These are phyloP conservation scores for Coranthus polyacanthus DNA, from an alignment of 2,797 vertebrate genomes.

Conservation along the genomic window DNA sequence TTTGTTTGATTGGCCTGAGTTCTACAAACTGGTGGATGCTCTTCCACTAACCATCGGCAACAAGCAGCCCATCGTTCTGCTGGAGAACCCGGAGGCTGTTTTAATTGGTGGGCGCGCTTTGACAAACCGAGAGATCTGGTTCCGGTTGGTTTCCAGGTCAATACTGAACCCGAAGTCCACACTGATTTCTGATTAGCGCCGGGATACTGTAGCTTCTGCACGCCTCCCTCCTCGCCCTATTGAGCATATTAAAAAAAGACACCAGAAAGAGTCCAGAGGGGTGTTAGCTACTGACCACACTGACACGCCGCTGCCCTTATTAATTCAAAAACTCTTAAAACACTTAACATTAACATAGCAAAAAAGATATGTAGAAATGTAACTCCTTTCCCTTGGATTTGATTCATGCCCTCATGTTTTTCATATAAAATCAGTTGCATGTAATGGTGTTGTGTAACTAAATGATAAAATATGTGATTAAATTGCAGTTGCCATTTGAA, in stretches of 20 bases:
- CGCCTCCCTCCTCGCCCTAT: slow-evolving; percentile 14
- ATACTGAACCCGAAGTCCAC: slow-evolving; percentile 18
- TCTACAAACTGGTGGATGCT: slow-evolving; percentile 30
- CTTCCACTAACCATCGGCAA: slow-evolving; percentile 20
- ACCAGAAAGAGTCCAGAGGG: background rate
- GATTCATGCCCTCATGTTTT: too few species aligned
- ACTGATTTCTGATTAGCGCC: slow-evolving; percentile 39
- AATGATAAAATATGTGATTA: too few species aligned
- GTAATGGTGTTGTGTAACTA: too few species aligned
- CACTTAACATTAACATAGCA: too few species aligned
- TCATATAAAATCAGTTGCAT: too few species aligned
- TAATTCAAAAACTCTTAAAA: slow-evolving; percentile 11
- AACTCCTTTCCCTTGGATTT: too few species aligned
- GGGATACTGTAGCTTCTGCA: slow-evolving; percentile 21
- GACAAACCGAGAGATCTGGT: slow-evolving; percentile 42
- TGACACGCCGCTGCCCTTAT: slow-evolving; percentile 7
- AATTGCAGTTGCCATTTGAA: too few species aligned
- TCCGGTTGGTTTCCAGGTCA: slow-evolving; percentile 51
- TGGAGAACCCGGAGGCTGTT: slow-evolving; percentile 27
- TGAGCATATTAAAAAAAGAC: slow-evolving; percentile 35
- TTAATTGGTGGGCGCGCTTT: slow-evolving; percentile 53
- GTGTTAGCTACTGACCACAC: slow-evolving; percentile 4
- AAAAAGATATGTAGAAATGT: background rate
- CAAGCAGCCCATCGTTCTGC: slow-evolving; percentile 24
- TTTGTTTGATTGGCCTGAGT: slow-evolving; percentile 35